These are phyloP conservation scores for Procambarus clarkii DNA, from an alignment of 1,140 invertebrate species.

Conservation along the genomic window DNA sequence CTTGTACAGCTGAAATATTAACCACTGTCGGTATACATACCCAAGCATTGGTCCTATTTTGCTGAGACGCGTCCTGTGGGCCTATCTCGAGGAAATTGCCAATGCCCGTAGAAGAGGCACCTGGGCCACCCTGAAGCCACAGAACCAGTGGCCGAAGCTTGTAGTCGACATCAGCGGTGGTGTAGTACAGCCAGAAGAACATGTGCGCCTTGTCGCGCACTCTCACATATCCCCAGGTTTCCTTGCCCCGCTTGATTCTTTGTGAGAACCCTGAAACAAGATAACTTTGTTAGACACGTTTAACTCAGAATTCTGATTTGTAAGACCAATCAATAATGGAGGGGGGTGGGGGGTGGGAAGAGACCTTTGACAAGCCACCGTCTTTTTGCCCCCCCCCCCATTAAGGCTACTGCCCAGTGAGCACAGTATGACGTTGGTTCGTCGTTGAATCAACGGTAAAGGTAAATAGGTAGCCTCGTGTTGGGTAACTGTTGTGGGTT, in stretches of 20 bases:
- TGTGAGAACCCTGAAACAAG: neutral
- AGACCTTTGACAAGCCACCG: no score
- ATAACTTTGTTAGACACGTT: neutral
- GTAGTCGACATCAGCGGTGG: slow-evolving; percentile 51
- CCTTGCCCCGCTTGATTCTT: slow-evolving; percentile 41
- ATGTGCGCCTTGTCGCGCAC: slow-evolving; percentile 53
- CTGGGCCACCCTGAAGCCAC: slow-evolving; percentile 63
- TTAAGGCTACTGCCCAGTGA: no score
- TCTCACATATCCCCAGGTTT: slow-evolving; percentile 62
- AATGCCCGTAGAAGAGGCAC: slow-evolving; percentile 52
- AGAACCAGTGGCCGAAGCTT: slow-evolving; percentile 36
- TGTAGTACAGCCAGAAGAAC: slow-evolving; percentile 66
- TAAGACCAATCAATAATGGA: no score
- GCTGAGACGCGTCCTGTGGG: neutral
- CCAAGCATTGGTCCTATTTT: slow-evolving; percentile 58
- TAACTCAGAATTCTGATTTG: no score
- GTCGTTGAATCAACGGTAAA: no score
- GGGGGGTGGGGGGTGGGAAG: no score
- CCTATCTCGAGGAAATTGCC: slow-evolving; percentile 65
- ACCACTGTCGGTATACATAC: neutral
- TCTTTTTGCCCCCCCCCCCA: no score
- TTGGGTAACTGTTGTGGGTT: no score
- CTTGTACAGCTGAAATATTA: no score
- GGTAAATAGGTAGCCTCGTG: no score
- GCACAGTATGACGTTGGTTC: no score